Evolutionary conservation across 2,888 invertebrate species (phyloP).

Genomic region (Acronicta leporina): DNA sequence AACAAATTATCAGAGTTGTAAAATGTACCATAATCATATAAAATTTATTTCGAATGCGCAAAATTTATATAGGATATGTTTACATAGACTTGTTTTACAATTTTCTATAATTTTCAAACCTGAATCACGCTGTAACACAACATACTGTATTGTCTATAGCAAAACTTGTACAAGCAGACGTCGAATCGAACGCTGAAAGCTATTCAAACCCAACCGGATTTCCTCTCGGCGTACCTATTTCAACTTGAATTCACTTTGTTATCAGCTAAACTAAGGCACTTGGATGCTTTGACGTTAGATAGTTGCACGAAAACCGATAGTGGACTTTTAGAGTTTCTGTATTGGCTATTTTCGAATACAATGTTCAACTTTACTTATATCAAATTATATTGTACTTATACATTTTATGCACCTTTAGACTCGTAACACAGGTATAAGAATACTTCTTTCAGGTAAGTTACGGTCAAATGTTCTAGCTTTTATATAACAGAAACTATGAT

Average conservation of each 20-base stretch:
- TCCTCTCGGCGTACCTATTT: constrained; percentile 62
- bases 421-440: no score
- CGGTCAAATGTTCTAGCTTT: no score
- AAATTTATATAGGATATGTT: no score
- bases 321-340: constrained; percentile 12
- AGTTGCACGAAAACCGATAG: constrained; percentile 25
- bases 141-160: constrained; percentile 51
- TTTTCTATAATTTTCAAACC: constrained; percentile 28
- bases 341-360: background rate
- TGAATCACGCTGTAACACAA: constrained; percentile 23
- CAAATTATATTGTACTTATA: background rate
- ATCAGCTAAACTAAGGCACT: constrained; percentile 51
- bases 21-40: no score
- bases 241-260: constrained; percentile 69
- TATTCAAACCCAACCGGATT: constrained; percentile 65
- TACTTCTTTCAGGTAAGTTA: no score
- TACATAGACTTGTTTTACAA: no score
- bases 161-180: constrained; percentile 55
- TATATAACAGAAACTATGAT: no score
- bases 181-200: constrained; percentile 58
- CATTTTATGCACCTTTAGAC: no score
- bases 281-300: constrained; percentile 42
- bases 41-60: no score
- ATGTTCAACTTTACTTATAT: background rate
- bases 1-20: no score